These are phyloP conservation scores for Cheilosia scutellata DNA, from an alignment of 2,888 invertebrate species.

Conservation along the genomic window DNA sequence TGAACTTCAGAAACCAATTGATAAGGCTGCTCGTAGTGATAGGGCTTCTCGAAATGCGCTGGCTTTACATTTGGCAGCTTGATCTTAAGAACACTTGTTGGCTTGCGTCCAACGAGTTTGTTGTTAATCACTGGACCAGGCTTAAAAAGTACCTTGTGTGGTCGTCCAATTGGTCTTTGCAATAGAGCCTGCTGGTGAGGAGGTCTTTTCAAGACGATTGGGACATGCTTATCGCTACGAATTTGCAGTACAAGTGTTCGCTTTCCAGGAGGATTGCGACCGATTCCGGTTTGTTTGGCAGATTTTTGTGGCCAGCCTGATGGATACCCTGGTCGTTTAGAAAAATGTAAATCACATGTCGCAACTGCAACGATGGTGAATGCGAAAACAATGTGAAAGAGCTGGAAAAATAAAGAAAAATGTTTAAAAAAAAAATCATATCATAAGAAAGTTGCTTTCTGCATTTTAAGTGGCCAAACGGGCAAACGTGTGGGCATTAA, in stretches of 20 bases:
- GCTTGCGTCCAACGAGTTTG: slow-evolving; percentile 79
- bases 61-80: slow-evolving; percentile 80
- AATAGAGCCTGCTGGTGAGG: slow-evolving; percentile 74
- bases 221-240: slow-evolving; percentile 82
- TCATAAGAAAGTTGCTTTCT: slow-evolving; percentile 32
- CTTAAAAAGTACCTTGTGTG: slow-evolving; percentile 74
- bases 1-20: slow-evolving; percentile 78
- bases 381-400: slow-evolving; percentile 59
- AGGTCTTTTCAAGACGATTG: slow-evolving; percentile 81
- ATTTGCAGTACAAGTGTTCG: slow-evolving; percentile 83
- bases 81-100: slow-evolving; percentile 79
- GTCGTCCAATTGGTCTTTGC: slow-evolving; percentile 58
- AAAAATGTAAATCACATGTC: slow-evolving; percentile 78
- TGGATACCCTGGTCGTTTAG: slow-evolving; percentile 80
- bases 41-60: slow-evolving; percentile 81
- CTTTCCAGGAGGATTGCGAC: slow-evolving; percentile 76
- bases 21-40: slow-evolving; percentile 82
- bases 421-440: slow-evolving; percentile 1
- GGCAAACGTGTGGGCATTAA: slow-evolving; percentile 69
- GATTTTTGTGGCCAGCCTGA: slow-evolving; percentile 80
- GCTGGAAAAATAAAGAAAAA: slow-evolving; percentile 39
- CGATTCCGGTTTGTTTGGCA: slow-evolving; percentile 78
- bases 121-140: slow-evolving; percentile 32
- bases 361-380: slow-evolving; percentile 76
- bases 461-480: slow-evolving; percentile 76